phyloP scores from a whole-genome alignment of 2,797 vertebrate species.

The Anas acuta region DNA sequence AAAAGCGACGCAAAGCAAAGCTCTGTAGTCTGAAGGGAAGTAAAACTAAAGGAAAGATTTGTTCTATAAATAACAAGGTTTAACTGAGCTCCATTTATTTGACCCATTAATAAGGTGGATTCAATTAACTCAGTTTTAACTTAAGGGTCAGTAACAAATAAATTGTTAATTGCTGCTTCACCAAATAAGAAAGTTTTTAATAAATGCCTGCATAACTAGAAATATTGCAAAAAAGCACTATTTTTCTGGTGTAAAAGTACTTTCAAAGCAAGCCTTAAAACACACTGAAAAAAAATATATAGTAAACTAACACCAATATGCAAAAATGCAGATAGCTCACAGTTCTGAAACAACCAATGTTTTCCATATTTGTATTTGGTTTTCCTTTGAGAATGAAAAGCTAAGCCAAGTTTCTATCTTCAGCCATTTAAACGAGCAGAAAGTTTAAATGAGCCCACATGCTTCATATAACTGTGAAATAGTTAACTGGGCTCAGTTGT shows the following conservation, averaged over 20 bases:
- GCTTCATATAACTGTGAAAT: not conserved
- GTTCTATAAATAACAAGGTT: not conserved
- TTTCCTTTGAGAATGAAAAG: not conserved
- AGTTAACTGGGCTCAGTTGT: not conserved
- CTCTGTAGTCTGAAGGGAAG: not conserved
- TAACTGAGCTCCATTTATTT: not conserved
- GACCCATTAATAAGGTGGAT: not conserved
- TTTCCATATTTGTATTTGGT: not conserved
- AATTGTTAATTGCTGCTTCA: not conserved
- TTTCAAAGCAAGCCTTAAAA: not conserved
- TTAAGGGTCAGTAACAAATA: not conserved
- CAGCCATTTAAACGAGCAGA: not conserved
- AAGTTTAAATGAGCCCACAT: not conserved
- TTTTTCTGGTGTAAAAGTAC: not conserved
- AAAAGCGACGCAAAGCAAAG: not conserved
- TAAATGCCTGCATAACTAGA: not conserved
- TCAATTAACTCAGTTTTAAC: conserved; percentile 5
- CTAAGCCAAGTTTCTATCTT: not conserved
- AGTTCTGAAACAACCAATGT: not conserved
- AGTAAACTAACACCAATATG: not conserved
- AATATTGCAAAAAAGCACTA: not conserved
- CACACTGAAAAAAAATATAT: not conserved
- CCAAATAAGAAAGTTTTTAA: not conserved
- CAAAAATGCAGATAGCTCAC: not conserved
- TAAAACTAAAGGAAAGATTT: not conserved